Conservation (phyloP, 2,888 invertebrate species). For the Hirtodrosophila confusa region DNA sequence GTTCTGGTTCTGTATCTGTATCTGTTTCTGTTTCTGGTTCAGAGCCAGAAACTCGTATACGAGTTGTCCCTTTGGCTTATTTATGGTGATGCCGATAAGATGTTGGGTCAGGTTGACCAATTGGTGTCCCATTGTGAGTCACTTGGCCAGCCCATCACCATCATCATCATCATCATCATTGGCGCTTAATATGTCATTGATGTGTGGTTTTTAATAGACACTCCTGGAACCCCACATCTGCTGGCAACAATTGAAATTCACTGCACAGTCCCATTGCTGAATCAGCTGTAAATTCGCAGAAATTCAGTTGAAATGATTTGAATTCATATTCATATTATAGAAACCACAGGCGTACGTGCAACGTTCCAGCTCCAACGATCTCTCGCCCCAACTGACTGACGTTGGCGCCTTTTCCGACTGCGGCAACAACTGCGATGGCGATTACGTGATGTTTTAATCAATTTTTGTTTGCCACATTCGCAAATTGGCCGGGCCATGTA, state of each 20-base stretch:
- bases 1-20: too few relatives aligned
- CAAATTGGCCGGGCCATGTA: conserved; percentile 33
- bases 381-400: conserved; percentile 19
- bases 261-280: conserved; percentile 37
- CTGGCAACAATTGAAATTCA: conserved; percentile 50
- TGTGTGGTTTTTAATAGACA: conserved; percentile 35
- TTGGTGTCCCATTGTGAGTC: conserved; percentile 59
- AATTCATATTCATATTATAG: conserved; percentile 60
- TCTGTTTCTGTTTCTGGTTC: background rate
- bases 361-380: conserved; percentile 26
- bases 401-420: conserved; percentile 51
- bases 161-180: conserved; percentile 18
- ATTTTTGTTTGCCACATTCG: conserved; percentile 60
- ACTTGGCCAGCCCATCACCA: conserved; percentile 39
- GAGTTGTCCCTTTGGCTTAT: conserved; percentile 46
- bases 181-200: conserved; percentile 51
- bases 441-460: conserved; percentile 78
- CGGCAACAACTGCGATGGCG: conserved; percentile 43
- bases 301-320: conserved; percentile 55
- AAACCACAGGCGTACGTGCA: conserved; percentile 64
- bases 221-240: conserved; percentile 1
- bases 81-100: conserved; percentile 72
- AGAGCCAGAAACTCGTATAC: background rate
- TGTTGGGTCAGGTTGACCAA: conserved; percentile 42
- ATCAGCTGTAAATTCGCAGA: conserved; percentile 59